These are phyloP conservation scores for Zygaena filipendulae DNA, from an alignment of 2,888 invertebrate genomes.

Conservation along the genomic window DNA sequence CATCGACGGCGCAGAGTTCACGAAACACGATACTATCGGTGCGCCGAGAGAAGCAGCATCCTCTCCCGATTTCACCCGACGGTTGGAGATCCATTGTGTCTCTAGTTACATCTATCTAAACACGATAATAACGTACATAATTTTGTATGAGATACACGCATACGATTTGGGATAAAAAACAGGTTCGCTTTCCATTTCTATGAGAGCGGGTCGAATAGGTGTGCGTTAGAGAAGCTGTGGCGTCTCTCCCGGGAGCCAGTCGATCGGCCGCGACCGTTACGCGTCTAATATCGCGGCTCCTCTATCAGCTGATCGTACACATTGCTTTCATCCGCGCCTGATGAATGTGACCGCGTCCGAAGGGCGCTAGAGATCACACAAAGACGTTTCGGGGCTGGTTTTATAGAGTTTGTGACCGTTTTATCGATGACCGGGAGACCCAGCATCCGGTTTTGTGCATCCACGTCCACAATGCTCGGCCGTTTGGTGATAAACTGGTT, in stretches of 20 bases:
- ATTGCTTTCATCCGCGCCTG: conserved; percentile 48
- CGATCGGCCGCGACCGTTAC: no score
- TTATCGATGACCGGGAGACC: conserved; percentile 45
- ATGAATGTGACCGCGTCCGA: conserved; percentile 34
- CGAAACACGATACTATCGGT: conserved; percentile 59
- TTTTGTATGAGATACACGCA: conserved; percentile 25
- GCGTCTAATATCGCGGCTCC: conserved; percentile 19
- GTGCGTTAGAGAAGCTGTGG: conserved; percentile 28
- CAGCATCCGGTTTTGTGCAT: conserved; percentile 65
- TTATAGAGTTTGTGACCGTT: conserved; percentile 52
- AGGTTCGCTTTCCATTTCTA: conserved; percentile 60
- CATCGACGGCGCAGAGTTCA: conserved; percentile 55
- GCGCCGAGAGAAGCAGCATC: conserved; percentile 38
- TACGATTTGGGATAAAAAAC: conserved; percentile 45
- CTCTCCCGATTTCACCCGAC: conserved; percentile 37
- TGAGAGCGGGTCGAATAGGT: conserved; percentile 34
- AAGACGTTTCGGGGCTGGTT: conserved; percentile 47
- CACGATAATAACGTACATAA: conserved; percentile 20
- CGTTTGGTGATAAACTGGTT: conserved; percentile 59
- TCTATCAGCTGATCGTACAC: conserved; percentile 52
- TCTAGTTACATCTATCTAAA: conserved; percentile 25
- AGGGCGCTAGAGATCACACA: conserved; percentile 42
- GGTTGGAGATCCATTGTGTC: conserved; percentile 31
- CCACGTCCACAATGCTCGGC: conserved; percentile 53
- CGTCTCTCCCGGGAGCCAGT: conserved; percentile 16